Conservation (phyloP, 92 coral and sea anemone genomes). For the Palythoa caribaeorum region DNA sequence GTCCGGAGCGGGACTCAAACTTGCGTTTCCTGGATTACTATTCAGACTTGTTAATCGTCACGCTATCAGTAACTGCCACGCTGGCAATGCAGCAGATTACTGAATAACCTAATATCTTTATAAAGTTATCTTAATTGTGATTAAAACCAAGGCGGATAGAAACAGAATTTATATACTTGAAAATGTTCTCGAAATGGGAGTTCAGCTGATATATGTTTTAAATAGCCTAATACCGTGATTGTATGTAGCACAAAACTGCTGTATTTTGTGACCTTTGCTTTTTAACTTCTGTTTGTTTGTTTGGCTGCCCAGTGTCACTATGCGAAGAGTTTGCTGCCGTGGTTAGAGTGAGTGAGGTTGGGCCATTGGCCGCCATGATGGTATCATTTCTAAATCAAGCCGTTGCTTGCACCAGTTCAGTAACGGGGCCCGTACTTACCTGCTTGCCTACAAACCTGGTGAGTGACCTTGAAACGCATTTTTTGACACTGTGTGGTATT, state of each 20-base stretch:
- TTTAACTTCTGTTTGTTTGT: not conserved
- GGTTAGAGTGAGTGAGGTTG: slow-evolving; percentile 83
- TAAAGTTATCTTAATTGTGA: too few relatives aligned
- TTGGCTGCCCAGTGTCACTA: slow-evolving; percentile 67
- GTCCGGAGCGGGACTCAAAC: too few relatives aligned
- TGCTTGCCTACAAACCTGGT: slow-evolving; percentile 94
- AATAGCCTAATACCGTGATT: too few relatives aligned
- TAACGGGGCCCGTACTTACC: slow-evolving; percentile 58
- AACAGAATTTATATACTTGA: too few relatives aligned
- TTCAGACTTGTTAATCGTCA: too few relatives aligned
- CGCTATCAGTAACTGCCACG: too few relatives aligned
- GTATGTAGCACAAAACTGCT: not conserved
- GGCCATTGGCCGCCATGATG: slow-evolving; percentile 87
- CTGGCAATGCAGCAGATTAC: too few relatives aligned
- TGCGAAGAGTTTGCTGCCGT: slow-evolving; percentile 93
- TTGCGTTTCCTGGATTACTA: too few relatives aligned
- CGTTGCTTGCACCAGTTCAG: slow-evolving; percentile 74
- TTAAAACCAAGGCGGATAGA: too few relatives aligned
- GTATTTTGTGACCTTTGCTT: not conserved
- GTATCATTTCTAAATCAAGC: slow-evolving; percentile 96
- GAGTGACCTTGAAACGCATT: slow-evolving; percentile 21
- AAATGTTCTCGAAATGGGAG: too few relatives aligned
- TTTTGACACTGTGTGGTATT: not conserved
- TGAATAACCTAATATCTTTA: too few relatives aligned
- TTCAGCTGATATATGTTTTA: too few relatives aligned